Evolutionary conservation across 1,140 invertebrate genomes (phyloP), one percentile per base, ranked within the genome.

Genomic region (Dolichoris vasculosae): DNA sequence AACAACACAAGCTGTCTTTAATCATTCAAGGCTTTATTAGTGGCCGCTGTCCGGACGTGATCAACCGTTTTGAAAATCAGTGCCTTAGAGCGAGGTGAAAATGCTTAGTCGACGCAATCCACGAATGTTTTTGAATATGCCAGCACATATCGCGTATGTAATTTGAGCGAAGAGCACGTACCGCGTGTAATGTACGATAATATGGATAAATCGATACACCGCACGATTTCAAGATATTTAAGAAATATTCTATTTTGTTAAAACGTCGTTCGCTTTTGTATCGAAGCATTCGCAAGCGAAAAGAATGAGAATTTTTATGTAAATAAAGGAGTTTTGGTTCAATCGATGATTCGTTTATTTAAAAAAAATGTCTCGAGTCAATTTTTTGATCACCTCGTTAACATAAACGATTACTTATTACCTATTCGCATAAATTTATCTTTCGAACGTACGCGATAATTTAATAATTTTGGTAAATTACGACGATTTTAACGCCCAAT

Each of bases 1-100:
- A 43, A 43, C 43, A 11, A 43, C 51, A 43, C 30, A 7, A 26
- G 35, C 79, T 73, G 88, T 89, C 78, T 87, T 87, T 88, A 88
- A 86, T 86, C 86, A 87, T 87, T 88, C 48, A 64, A 69, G 26
- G 43, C 43, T 43, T 55, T 26, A n/a, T n/a, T n/a, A n/a, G n/a
- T n/a, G 73, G 15, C 23, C 46, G n/a, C 35, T 38, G 30, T 20
- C 75, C 69, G 82, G 67, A 81, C 82, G 76, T 86, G 82, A 87
- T 73, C 67, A 55, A 83, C 51, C 69, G 77, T 76, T 83, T 80
- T 51, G 15, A 80, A 35, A 51, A 71, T 78, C 48, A 82, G 51
- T 84, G 43, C 59, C 51, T 85, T 85, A 26, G 6, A 30, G 40
- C 64, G 15, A 64, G 2, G 17, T 15, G 38, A 64, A 80, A 69